Conservation (phyloP, 1,140 invertebrate species). For the Heterodera schachtii region DNA sequence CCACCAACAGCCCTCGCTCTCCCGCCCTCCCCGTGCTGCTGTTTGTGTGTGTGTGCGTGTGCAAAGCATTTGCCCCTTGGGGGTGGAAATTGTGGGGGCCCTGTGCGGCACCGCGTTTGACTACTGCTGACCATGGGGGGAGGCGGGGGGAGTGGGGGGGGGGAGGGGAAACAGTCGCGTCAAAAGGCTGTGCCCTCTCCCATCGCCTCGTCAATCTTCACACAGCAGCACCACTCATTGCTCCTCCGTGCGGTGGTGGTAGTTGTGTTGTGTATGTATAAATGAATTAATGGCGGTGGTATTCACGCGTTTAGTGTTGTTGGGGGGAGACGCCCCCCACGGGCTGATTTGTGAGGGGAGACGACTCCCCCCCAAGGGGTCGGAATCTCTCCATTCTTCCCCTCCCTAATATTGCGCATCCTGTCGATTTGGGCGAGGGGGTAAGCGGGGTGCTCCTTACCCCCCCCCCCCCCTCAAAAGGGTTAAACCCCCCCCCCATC, state of each 20-base stretch:
- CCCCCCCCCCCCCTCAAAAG: too few relatives aligned
- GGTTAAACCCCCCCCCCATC: neutral
- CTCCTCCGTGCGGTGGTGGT: neutral
- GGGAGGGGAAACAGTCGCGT: neutral
- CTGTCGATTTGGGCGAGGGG: neutral
- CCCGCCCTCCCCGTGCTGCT: too few relatives aligned
- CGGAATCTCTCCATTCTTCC: neutral
- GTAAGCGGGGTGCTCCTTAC: neutral
- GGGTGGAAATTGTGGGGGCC: too few relatives aligned
- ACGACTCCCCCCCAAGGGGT: neutral
- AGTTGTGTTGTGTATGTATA: neutral
- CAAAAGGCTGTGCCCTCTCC: neutral
- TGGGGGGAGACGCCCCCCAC: neutral
- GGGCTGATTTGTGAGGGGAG: neutral
- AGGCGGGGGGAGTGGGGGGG: too few relatives aligned
- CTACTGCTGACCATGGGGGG: constrained; percentile 15
- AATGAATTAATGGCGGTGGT: constrained; percentile 31
- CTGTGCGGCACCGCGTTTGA: neutral
- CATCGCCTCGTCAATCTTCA: too few relatives aligned
- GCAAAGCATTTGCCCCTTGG: too few relatives aligned
- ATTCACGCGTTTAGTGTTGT: neutral
- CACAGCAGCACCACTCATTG: neutral
- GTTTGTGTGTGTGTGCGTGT: too few relatives aligned
- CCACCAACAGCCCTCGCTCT: too few relatives aligned
- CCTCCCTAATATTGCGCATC: neutral